Conservation (phyloP, 2,797 vertebrate species). For the Microctenopoma steveboyesi region DNA sequence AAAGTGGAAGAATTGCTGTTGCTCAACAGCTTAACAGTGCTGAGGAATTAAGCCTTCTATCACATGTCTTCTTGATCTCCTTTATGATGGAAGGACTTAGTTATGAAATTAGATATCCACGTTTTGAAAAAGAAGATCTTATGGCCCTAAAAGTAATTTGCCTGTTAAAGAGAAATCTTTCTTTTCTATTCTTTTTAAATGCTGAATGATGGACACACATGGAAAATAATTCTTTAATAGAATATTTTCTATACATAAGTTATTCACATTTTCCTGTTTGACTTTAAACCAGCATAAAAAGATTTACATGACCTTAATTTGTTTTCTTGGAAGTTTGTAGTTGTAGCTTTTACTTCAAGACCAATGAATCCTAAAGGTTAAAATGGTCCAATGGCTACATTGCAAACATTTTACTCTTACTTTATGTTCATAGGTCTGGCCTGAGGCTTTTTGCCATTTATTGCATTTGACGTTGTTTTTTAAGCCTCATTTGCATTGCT, state of each 20-base stretch:
- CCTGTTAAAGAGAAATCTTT: background rate
- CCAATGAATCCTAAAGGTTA: conserved; percentile 41
- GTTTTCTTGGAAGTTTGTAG: conserved; percentile 24
- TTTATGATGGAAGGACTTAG: conserved; percentile 8
- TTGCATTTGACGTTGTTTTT: conserved; percentile 19
- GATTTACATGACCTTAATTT: conserved; percentile 26
- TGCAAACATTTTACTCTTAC: conserved; percentile 16
- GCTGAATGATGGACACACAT: background rate
- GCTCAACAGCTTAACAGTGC: conserved; percentile 9
- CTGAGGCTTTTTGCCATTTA: conserved; percentile 26
- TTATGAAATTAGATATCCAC: background rate
- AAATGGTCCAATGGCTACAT: conserved; percentile 19
- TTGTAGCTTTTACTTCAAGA: conserved; percentile 28
- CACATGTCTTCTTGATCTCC: background rate
- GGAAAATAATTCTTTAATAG: background rate
- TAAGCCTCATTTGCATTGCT: background rate
- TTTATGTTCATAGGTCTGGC: conserved; percentile 9
- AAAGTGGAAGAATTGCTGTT: background rate
- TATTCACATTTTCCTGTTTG: background rate
- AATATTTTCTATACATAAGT: background rate
- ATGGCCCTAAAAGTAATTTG: background rate
- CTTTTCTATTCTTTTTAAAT: too few species aligned
- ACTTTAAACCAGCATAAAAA: conserved; percentile 10
- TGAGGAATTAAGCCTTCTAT: conserved; percentile 3
- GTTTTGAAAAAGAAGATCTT: background rate